Base-by-base conservation (phyloP, 2,113 vertebrate species). In the Xyliphius kryptos region DNA sequence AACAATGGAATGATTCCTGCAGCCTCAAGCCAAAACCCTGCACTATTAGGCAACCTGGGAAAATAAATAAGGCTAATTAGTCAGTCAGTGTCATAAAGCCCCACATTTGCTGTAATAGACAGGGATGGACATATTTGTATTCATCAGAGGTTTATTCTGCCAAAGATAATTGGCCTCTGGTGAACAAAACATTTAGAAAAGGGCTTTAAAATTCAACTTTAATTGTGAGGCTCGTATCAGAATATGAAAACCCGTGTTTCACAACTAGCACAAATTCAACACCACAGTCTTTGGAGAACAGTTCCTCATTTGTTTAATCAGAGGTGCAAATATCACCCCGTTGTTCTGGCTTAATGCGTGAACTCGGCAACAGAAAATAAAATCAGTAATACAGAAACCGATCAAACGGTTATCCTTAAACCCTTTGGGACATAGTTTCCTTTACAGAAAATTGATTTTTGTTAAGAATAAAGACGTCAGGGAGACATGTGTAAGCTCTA, bases 51-150 rank as follows among this genome's bases (percentile, higher is more conserved):
- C 44, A 20, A 32, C 10, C 14, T 17, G 10, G 13, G 13, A 43
- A 61, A 38, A 38, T 37, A 58, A 66, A 53, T 58, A 58, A 41
- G 43, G 17, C 43, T 73, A 50, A 61, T 65, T 61, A 73, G 56
- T 63, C 49, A 68, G 55, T 69, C 71, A 69, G 56, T 66, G 62
- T 69, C 71, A 66, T 49, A 51, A 64, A 68, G 54, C 48, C n/a
- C 43, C 50, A 38, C 41, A 16, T 49, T 43, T 14, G 7, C 60
- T 37, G 26, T 69, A 56, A 61, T 61, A 65, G 57, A 68, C 19
- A 13, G 50, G 54, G 52, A 62, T 61, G 61, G 43, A 37, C 20
- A 38, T 43, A 62, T 73, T 52, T 61, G 56, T 66, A 69, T 61
- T 54, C 66, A 73, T 47, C 47, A 26, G 11, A 47, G 61, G 56